These are phyloP conservation scores for Caenorhabditis sp. DNA, from an alignment of 2,888 invertebrate species.

Conservation along the genomic window DNA sequence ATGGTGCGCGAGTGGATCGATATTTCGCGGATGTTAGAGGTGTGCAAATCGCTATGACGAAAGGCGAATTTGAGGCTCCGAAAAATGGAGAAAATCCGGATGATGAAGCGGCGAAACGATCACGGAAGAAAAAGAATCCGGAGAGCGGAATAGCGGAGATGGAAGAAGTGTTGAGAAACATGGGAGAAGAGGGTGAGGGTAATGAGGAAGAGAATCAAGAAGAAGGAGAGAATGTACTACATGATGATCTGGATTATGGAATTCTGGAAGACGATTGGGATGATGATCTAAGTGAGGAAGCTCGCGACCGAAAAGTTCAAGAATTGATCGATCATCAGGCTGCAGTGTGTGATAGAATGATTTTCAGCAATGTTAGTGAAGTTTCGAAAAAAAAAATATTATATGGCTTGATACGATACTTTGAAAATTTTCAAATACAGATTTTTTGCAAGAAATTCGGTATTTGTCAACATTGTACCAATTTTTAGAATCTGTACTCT, in stretches of 20 bases:
- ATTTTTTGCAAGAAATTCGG: no score
- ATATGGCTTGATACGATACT: no score
- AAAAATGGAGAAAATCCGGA: not conserved
- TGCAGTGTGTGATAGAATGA: no score
- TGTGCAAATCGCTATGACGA: not conserved
- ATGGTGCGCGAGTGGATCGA: constrained; percentile 27
- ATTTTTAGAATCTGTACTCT: no score
- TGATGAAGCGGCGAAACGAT: not conserved
- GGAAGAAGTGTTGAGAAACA: not conserved
- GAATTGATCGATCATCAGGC: not conserved
- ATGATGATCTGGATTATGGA: not conserved
- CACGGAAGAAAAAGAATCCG: not conserved
- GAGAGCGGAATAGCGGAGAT: no score
- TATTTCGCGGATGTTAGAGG: constrained; percentile 7
- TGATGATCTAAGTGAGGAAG: not conserved
- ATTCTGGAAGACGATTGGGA: not conserved
- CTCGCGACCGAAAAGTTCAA: not conserved
- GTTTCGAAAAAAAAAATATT: no score
- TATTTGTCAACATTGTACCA: no score
- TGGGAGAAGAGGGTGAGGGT: not conserved
- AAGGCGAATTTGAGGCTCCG: not conserved
- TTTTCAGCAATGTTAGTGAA: no score
- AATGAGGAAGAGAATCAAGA: not conserved
- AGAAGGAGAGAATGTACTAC: not conserved
- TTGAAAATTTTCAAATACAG: no score